phyloP scores from a whole-genome alignment of 1,140 invertebrate genomes.

The Calephelis virginiensis region DNA sequence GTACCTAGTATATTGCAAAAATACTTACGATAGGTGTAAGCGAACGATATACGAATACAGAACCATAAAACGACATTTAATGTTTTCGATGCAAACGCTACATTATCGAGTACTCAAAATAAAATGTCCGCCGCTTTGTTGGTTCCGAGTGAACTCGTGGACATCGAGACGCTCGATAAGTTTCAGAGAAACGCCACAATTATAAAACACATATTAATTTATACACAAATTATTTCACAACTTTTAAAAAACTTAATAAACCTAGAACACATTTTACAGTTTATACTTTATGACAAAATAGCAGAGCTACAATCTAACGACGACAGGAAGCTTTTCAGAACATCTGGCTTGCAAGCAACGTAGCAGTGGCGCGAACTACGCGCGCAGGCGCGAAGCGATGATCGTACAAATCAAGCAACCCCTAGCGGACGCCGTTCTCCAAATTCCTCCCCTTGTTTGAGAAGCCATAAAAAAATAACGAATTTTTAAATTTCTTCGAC shows the following conservation, averaged over 20 bases:
- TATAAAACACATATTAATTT: conserved; percentile 66
- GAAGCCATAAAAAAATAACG: conserved; percentile 77
- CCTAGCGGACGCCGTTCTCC: conserved; percentile 71
- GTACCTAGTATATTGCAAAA: conserved; percentile 42
- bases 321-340: conserved; percentile 78
- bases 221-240: conserved; percentile 64
- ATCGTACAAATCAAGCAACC: conserved; percentile 63
- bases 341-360: conserved; percentile 77
- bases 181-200: conserved; percentile 62
- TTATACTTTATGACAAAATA: conserved; percentile 52
- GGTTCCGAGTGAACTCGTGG: conserved; percentile 78
- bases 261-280: conserved; percentile 71
- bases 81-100: conserved; percentile 78
- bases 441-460: conserved; percentile 70
- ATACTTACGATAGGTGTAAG: conserved; percentile 78
- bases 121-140: conserved; percentile 80
- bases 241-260: conserved; percentile 56
- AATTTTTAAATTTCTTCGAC: conserved; percentile 72
- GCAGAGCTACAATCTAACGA: conserved; percentile 61
- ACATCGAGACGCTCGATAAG: conserved; percentile 74
- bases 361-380: conserved; percentile 78
- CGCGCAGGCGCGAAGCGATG: conserved; percentile 73
- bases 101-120: conserved; percentile 79
- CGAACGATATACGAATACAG: conserved; percentile 72
- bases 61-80: conserved; percentile 77